Conservation (phyloP, 2,888 invertebrate genomes). For the Schizaphis graminum region DNA sequence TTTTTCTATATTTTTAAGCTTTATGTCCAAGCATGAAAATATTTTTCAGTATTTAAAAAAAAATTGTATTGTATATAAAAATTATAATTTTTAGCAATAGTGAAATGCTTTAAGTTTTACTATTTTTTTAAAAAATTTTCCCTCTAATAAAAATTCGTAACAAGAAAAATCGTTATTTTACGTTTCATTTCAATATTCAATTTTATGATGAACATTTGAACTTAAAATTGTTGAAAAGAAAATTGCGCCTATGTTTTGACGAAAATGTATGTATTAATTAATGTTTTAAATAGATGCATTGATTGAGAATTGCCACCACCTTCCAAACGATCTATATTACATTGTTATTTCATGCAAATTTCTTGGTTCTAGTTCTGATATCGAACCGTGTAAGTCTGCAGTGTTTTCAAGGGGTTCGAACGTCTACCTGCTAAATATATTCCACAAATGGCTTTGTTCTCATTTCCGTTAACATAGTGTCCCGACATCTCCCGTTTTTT, state of each 20-base stretch:
- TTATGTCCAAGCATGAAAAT: not conserved
- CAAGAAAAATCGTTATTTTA: too few species aligned
- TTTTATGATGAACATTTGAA: not conserved
- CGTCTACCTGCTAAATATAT: not conserved
- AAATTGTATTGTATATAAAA: not conserved
- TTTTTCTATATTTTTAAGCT: not conserved
- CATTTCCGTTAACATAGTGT: not conserved
- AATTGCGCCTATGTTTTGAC: too few species aligned
- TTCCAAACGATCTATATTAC: not conserved
- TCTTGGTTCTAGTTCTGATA: not conserved
- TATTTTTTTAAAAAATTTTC: too few species aligned
- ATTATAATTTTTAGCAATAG: not conserved
- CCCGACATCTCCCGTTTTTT: not conserved
- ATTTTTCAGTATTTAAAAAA: not conserved
- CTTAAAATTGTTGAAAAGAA: not conserved
- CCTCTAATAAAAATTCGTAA: too few species aligned
- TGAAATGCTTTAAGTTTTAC: not conserved
- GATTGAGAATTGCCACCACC: not conserved
- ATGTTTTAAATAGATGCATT: not conserved
- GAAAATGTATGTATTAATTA: too few species aligned
- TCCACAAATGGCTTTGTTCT: not conserved
- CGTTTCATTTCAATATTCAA: not conserved
- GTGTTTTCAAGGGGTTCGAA: not conserved
- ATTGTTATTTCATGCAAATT: not conserved
- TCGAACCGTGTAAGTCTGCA: not conserved